These are phyloP conservation scores for Sphenodon punctatus DNA, from an alignment of 2,797 vertebrate species.

Conservation along the genomic window DNA sequence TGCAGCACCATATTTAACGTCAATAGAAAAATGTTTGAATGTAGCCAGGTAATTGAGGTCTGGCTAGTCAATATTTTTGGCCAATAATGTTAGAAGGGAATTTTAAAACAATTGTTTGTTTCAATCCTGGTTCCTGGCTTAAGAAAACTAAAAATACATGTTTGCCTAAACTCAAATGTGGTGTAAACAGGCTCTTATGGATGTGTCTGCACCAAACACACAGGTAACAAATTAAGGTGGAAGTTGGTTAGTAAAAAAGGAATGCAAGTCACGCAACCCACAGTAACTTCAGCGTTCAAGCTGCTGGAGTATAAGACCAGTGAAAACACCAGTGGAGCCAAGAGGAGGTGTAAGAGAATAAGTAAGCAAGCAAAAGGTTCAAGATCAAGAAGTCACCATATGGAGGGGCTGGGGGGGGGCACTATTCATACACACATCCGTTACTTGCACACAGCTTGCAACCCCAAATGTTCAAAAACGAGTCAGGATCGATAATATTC, in stretches of 20 bases:
- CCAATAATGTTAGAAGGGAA: background rate
- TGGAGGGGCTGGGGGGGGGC: no score
- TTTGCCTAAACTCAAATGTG: background rate
- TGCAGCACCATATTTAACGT: slow-evolving; percentile 45
- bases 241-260: background rate
- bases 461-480: no score
- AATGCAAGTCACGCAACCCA: background rate
- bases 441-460: no score
- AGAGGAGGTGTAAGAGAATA: no score
- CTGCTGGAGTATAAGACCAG: background rate
- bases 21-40: slow-evolving; percentile 33
- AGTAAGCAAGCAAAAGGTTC: no score
- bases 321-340: background rate
- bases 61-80: slow-evolving; percentile 22
- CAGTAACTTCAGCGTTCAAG: background rate
- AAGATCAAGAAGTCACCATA: no score
- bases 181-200: background rate
- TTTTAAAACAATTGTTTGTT: background rate
- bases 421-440: no score
- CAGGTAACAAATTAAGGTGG: background rate
- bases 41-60: slow-evolving; percentile 9
- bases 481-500: no score
- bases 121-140: background rate
- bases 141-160: background rate
- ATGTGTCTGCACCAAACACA: background rate